These are phyloP conservation scores for Miltochrista miniata DNA, from an alignment of 2,888 invertebrate species.

Conservation along the genomic window DNA sequence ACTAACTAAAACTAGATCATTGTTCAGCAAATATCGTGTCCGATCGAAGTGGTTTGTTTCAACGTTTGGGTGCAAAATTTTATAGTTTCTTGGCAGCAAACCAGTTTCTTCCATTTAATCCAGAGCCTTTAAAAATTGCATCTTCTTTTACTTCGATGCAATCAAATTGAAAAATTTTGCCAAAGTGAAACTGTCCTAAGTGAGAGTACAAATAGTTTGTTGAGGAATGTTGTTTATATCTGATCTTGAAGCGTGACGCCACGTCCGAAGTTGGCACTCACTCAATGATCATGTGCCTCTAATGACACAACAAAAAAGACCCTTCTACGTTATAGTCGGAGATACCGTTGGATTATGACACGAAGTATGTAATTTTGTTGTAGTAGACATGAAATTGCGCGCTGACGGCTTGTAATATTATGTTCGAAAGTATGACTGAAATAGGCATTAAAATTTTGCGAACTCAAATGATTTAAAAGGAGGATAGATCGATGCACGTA, in stretches of 20 bases:
- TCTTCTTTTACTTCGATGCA: not conserved
- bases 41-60: too few relatives aligned
- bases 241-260: slow-evolving; percentile 17
- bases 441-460: too few relatives aligned
- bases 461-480: too few relatives aligned
- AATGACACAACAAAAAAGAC: slow-evolving; percentile 32
- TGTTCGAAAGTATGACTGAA: too few relatives aligned
- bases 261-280: slow-evolving; percentile 42
- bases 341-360: slow-evolving; percentile 33
- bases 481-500: too few relatives aligned
- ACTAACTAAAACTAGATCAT: too few relatives aligned
- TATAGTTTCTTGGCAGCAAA: too few relatives aligned
- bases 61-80: too few relatives aligned
- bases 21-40: too few relatives aligned
- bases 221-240: slow-evolving; percentile 23
- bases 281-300: slow-evolving; percentile 39
- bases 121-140: too few relatives aligned
- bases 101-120: too few relatives aligned
- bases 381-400: slow-evolving; percentile 22
- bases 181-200: too few relatives aligned
- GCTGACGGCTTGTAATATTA: slow-evolving; percentile 19
- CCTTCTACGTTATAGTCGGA: slow-evolving; percentile 31
- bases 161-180: not conserved
- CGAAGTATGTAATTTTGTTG: slow-evolving; percentile 24
- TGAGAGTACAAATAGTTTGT: slow-evolving; percentile 13